Evolutionary conservation across 2,797 vertebrate genomes (phyloP), one percentile per base, ranked within the genome.

Genomic region (Dicrostonyx torquatus): DNA sequence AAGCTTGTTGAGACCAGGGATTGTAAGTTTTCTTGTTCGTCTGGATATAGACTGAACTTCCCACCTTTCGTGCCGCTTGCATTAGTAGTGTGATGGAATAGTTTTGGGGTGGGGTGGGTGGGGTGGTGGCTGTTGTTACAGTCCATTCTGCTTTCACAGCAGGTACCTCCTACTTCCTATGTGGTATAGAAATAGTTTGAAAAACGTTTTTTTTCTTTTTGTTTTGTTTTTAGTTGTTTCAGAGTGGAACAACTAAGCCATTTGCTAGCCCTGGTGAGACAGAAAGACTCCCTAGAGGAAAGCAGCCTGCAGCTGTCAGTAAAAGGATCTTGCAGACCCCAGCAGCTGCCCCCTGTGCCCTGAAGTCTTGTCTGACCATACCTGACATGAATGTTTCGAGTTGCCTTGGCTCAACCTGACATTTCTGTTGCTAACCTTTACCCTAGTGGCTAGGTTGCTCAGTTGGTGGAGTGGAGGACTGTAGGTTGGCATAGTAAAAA

Each of bases 111-210:
- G n/a, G 60, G 29, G 53, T 73, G n/a, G 55, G 75, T 66, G 34
- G 60, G 26, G 53, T 7, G 24, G 60, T 45, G 15, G 89, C 79
- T 6, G 0, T 58, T 75, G 85, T 48, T 40, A 83, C 29, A 34
- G 45, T 43, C 40, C 40, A 84, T 87, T 48, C 80, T 95, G 94
- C 94, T 91, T 92, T 78, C 40, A 62, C 13, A 34, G 45, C 11
- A 55, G 37, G 45, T 13, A 24, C 37, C 43, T 40, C 73, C 24
- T 34, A 83, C 45, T 96, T 96, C 89, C 78, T 95, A 20, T 95
- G 89, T 87, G 37, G 89, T 90, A 88, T 45, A 83, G 34, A 95
- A 80, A 90, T 72, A 78, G 72, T 87, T 83, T 45, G 48, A 15
- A 87, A 37, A 92, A 58, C 18, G 55, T 22, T 58, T 58, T 58